Percentiles rank a stretch among this genome's conserved stretches.
Evolutionary conservation across 2,797 vertebrate species (phyloP).

Genomic region (Limosa lapponica): DNA sequence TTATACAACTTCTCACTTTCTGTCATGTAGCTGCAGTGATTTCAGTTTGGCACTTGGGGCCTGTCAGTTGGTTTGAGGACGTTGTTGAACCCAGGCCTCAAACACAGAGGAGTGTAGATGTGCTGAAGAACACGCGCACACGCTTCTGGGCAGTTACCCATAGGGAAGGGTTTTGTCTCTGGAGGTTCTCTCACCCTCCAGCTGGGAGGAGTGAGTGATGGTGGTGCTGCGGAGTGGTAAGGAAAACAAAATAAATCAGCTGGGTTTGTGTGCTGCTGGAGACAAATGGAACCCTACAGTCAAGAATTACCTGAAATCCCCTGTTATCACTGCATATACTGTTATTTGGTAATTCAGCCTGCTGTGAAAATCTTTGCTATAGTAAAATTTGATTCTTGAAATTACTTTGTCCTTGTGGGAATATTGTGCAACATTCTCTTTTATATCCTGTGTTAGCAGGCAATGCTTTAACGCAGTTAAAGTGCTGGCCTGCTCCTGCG

Average conservation of each 20-base stretch:
- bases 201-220: neutral
- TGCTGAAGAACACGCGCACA: neutral
- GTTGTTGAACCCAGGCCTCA: neutral
- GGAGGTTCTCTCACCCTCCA: neutral
- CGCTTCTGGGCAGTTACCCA: neutral
- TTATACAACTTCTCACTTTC: neutral
- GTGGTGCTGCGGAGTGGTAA: neutral
- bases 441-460: conserved; percentile 58
- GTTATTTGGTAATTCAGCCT: conserved; percentile 59
- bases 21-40: neutral
- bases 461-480: conserved; percentile 51
- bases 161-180: neutral
- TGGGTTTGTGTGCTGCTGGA: conserved; percentile 47
- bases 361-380: conserved; percentile 57
- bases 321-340: conserved; percentile 37
- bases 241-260: conserved; percentile 45
- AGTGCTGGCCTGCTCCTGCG: conserved; percentile 42
- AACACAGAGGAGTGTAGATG: fast-evolving
- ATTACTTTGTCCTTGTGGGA: conserved; percentile 59
- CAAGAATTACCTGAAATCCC: conserved; percentile 47
- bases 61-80: neutral
- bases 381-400: conserved; percentile 63
- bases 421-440: conserved; percentile 52
- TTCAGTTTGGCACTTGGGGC: neutral
- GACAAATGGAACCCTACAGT: conserved; percentile 53